These are phyloP conservation scores for Hozukius guyotensis DNA, from an alignment of 2,797 vertebrate genomes.

Conservation along the genomic window DNA sequence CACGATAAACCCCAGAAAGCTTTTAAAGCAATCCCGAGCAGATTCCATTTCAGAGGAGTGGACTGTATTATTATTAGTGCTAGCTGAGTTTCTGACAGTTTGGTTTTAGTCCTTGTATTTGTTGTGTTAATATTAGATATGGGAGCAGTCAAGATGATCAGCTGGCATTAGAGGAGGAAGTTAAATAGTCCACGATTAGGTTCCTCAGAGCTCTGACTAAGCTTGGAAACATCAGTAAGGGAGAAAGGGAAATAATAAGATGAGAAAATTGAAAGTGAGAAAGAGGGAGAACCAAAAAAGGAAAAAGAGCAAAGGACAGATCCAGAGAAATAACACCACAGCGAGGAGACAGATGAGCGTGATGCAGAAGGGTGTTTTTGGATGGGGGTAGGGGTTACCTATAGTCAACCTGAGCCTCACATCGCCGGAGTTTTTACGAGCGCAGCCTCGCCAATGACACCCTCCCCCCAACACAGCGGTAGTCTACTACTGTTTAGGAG, in stretches of 20 bases:
- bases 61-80: constrained; percentile 49
- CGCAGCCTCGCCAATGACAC: constrained; percentile 66
- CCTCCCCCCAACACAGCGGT: constrained; percentile 64
- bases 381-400: constrained; percentile 72
- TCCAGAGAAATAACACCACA: constrained; percentile 46
- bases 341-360: constrained; percentile 61
- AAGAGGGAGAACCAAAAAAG: constrained; percentile 34
- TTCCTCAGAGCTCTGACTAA: constrained; percentile 33
- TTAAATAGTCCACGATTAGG: constrained; percentile 28
- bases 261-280: constrained; percentile 30
- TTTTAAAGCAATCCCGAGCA: constrained; percentile 58
- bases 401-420: constrained; percentile 79
- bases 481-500: constrained; percentile 67
- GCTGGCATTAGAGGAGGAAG: constrained; percentile 17
- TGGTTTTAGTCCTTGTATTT: constrained; percentile 2
- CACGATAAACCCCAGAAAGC: constrained; percentile 55
- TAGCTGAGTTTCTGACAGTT: constrained; percentile 36
- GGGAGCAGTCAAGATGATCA: constrained; percentile 26
- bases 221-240: constrained; percentile 35
- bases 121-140: constrained; percentile 24
- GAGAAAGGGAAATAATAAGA: constrained; percentile 32
- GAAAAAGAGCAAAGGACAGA: constrained; percentile 46
- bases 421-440: constrained; percentile 71
- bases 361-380: constrained; percentile 50
- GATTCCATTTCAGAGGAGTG: constrained; percentile 50